These are phyloP conservation scores for Teleopsis dalmanni DNA, from an alignment of 1,140 invertebrate genomes.

Conservation along the genomic window DNA sequence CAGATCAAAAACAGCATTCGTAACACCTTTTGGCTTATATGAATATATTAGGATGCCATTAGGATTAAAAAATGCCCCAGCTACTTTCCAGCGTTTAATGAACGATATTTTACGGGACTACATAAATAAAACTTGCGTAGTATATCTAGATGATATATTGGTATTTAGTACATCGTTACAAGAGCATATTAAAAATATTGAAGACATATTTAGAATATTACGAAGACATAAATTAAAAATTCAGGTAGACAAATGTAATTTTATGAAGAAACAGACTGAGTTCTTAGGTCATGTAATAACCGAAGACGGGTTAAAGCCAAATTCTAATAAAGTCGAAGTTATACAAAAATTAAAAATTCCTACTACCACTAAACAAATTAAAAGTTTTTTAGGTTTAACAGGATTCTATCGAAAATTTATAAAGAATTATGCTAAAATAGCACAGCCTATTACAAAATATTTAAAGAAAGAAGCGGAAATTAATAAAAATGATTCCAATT, in stretches of 20 bases:
- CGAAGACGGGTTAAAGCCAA: constrained; percentile 21
- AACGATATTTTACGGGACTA: constrained; percentile 8
- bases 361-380: constrained; percentile 18
- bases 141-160: constrained; percentile 19
- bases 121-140: constrained; percentile 10
- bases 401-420: constrained; percentile 19
- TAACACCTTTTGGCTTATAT: too few species aligned
- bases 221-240: constrained; percentile 32
- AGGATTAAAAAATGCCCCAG: constrained; percentile 13
- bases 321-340: constrained; percentile 22
- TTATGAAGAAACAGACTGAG: constrained; percentile 29
- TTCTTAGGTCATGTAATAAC: constrained; percentile 14
- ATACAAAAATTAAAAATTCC: constrained; percentile 24
- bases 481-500: constrained; percentile 15
- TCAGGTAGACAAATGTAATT: constrained; percentile 47
- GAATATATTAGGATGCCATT: constrained; percentile 12
- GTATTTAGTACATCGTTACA: constrained; percentile 15
- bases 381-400: constrained; percentile 22
- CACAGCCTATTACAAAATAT: constrained; percentile 20
- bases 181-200: constrained; percentile 9
- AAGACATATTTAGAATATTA: neutral
- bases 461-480: constrained; percentile 17
- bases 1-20: constrained; percentile 46
- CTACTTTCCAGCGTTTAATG: constrained; percentile 13
- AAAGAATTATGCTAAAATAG: constrained; percentile 23